Conservation (phyloP, 2,888 invertebrate genomes). For the Cheilosia impressa region DNA sequence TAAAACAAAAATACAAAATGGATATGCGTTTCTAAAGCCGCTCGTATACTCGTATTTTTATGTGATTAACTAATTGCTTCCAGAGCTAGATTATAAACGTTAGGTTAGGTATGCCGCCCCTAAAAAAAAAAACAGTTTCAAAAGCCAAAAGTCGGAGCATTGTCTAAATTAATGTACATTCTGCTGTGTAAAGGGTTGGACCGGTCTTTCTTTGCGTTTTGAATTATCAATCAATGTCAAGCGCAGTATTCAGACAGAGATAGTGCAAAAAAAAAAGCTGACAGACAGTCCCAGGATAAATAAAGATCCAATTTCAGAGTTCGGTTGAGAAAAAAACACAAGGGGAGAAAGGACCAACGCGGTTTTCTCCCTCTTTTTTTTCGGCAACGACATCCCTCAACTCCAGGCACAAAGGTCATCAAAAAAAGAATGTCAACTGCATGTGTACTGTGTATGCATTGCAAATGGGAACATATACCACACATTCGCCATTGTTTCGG, state of each 20-base stretch:
- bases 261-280: neutral
- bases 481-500: conserved; percentile 38
- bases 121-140: too few species aligned
- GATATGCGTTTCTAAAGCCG: neutral
- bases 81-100: neutral
- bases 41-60: conserved; percentile 17
- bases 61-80: conserved; percentile 50
- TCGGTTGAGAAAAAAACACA: neutral
- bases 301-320: conserved; percentile 34
- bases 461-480: conserved; percentile 29
- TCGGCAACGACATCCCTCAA: conserved; percentile 27
- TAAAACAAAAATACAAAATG: conserved; percentile 15
- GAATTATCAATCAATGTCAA: conserved; percentile 71
- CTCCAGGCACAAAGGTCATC: conserved; percentile 53
- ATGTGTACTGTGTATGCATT: conserved; percentile 20
- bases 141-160: neutral
- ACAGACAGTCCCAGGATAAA: conserved; percentile 24
- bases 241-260: conserved; percentile 7
- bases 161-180: conserved; percentile 9
- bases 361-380: conserved; percentile 9
- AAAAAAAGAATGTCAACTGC: conserved; percentile 47
- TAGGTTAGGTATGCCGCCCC: too few species aligned
- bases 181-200: conserved; percentile 12
- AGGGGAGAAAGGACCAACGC: conserved; percentile 37
- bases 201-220: neutral